Conservation (phyloP, 2,113 vertebrate genomes). For the Callocephalon fimbriatum region DNA sequence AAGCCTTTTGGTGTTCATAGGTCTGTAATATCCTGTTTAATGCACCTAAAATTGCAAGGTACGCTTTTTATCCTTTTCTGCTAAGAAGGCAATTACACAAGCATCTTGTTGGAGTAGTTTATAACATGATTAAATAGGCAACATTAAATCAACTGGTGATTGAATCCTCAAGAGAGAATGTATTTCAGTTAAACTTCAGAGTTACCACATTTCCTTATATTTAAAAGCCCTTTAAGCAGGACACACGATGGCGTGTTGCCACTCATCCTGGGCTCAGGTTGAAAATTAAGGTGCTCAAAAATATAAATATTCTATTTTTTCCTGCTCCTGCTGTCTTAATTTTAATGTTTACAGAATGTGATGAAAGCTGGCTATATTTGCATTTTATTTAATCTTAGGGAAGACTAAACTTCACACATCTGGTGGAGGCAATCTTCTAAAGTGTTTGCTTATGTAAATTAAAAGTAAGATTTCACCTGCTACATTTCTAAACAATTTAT, state of each 20-base stretch:
- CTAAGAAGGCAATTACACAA: constrained; percentile 70
- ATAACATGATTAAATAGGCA: constrained; percentile 74
- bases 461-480: constrained; percentile 64
- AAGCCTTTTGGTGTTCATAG: constrained; percentile 42
- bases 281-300: constrained; percentile 30
- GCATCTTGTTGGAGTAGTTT: constrained; percentile 60
- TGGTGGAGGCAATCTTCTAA: constrained; percentile 46
- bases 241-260: neutral
- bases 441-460: constrained; percentile 65
- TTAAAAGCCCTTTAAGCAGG: constrained; percentile 37
- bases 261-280: neutral
- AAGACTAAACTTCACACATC: constrained; percentile 61
- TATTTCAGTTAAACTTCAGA: constrained; percentile 40
- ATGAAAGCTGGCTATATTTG: constrained; percentile 49
- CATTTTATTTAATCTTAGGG: constrained; percentile 56
- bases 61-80: constrained; percentile 72
- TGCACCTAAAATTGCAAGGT: constrained; percentile 67
- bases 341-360: constrained; percentile 60
- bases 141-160: constrained; percentile 73
- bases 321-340: constrained; percentile 12
- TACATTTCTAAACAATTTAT: constrained; percentile 59
- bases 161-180: constrained; percentile 55
- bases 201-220: constrained; percentile 26
- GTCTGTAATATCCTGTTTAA: constrained; percentile 60
- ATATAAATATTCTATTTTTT: constrained; percentile 25